phyloP scores from a whole-genome alignment of 2,888 invertebrate species.

The Coleophora deauratella region DNA sequence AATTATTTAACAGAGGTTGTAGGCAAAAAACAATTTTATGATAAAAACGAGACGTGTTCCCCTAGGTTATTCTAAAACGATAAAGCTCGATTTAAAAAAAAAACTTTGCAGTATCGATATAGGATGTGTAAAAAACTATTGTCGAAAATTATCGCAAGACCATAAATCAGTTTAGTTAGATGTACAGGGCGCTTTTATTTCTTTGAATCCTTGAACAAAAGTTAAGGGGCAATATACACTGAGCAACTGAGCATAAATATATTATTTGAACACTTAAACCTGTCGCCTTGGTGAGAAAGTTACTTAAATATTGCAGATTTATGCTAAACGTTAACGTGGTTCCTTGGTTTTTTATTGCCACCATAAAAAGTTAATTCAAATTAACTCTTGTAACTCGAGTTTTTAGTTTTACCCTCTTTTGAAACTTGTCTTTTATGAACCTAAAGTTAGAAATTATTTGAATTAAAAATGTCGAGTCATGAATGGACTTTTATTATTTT shows the following conservation, averaged over 20 bases:
- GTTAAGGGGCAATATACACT: slow-evolving; percentile 25
- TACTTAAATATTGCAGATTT: slow-evolving; percentile 60
- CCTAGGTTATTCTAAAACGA: too few relatives aligned
- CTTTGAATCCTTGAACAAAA: slow-evolving; percentile 4
- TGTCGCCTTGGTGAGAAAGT: slow-evolving; percentile 39
- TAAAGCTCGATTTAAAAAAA: too few relatives aligned
- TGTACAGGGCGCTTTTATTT: too few relatives aligned
- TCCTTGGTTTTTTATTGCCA: slow-evolving; percentile 30
- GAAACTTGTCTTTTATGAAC: slow-evolving; percentile 16
- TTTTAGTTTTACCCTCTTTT: slow-evolving; percentile 23
- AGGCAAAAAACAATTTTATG: too few relatives aligned
- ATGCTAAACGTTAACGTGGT: slow-evolving; percentile 47
- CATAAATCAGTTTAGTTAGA: too few relatives aligned
- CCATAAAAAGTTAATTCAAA: slow-evolving; percentile 53
- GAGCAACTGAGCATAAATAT: slow-evolving; percentile 32
- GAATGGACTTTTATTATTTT: background rate
- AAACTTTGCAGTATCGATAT: too few relatives aligned
- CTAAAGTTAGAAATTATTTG: too few relatives aligned
- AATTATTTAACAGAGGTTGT: too few relatives aligned
- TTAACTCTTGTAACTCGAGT: slow-evolving; percentile 49
- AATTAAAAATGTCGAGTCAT: too few relatives aligned
- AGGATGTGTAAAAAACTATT: too few relatives aligned
- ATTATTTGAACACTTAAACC: slow-evolving; percentile 35
- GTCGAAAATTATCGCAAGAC: too few relatives aligned
- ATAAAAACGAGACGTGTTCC: too few relatives aligned